Conservation (phyloP, 2,113 vertebrate species). For the Nesoenas mayeri region DNA sequence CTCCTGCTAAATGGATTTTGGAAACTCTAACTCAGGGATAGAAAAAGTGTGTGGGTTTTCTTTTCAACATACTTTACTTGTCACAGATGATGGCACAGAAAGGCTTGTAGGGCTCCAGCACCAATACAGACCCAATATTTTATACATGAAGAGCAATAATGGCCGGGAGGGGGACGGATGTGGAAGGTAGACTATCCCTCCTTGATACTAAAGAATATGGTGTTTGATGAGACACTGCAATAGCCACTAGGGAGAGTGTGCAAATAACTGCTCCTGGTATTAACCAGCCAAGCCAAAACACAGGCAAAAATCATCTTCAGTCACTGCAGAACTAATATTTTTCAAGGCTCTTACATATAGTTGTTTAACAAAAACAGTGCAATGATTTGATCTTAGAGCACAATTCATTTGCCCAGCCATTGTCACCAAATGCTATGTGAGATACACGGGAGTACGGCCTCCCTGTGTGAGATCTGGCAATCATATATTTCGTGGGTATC, state of each 20-base stretch:
- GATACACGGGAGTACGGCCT: background rate
- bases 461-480: background rate
- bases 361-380: background rate
- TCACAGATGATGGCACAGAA: background rate
- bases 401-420: accelerated
- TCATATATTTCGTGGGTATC: background rate
- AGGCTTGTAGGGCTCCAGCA: background rate
- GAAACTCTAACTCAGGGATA: background rate
- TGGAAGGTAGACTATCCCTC: background rate
- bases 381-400: background rate
- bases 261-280: background rate
- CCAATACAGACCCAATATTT: background rate
- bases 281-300: background rate
- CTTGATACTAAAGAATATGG: background rate
- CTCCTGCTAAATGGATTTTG: background rate
- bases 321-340: background rate
- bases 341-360: background rate
- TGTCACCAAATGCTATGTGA: background rate
- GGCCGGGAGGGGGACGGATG: too few species aligned
- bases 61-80: background rate
- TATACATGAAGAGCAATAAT: background rate
- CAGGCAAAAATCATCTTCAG: background rate
- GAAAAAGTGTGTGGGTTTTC: background rate
- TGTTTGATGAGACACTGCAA: background rate
- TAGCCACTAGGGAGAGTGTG: background rate